Evolutionary conservation across 1,140 invertebrate genomes (phyloP).

Genomic region (Drosophila orosa): DNA sequence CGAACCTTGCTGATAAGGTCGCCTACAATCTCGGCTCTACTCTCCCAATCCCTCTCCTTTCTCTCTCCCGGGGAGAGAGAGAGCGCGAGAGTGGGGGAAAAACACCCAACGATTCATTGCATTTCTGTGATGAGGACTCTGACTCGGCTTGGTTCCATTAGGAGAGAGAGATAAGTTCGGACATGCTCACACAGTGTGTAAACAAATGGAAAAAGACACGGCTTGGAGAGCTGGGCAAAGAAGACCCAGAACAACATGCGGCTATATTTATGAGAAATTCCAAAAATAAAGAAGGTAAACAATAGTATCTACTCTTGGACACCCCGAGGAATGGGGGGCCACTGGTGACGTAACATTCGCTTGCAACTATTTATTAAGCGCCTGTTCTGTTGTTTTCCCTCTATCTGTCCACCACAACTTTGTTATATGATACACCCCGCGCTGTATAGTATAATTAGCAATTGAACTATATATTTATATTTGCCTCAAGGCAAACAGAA

Average conservation of each 20-base stretch:
- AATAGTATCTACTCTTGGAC: slow-evolving; percentile 4
- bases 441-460: slow-evolving; percentile 48
- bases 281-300: slow-evolving; percentile 27
- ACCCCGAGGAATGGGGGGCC: not conserved
- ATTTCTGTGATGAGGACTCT: slow-evolving; percentile 23
- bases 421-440: slow-evolving; percentile 44
- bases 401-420: slow-evolving; percentile 12
- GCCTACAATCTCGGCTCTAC: slow-evolving; percentile 25
- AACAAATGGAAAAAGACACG: slow-evolving; percentile 19
- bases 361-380: slow-evolving; percentile 51
- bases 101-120: slow-evolving; percentile 42
- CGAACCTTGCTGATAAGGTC: slow-evolving; percentile 78
- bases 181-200: slow-evolving; percentile 23
- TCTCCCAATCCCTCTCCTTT: slow-evolving; percentile 11
- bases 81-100: slow-evolving; percentile 24
- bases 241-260: slow-evolving; percentile 11
- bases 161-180: slow-evolving; percentile 49
- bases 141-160: slow-evolving; percentile 24
- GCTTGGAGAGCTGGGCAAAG: slow-evolving; percentile 50
- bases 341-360: slow-evolving; percentile 44
- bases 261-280: slow-evolving; percentile 20
- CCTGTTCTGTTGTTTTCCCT: slow-evolving; percentile 18
- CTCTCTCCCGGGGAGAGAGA: slow-evolving; percentile 16
- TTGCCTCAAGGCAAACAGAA: slow-evolving; percentile 29
- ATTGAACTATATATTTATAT: slow-evolving; percentile 46